phyloP scores from a whole-genome alignment of 2,888 invertebrate species.

The Polydrusus tereticollis region DNA sequence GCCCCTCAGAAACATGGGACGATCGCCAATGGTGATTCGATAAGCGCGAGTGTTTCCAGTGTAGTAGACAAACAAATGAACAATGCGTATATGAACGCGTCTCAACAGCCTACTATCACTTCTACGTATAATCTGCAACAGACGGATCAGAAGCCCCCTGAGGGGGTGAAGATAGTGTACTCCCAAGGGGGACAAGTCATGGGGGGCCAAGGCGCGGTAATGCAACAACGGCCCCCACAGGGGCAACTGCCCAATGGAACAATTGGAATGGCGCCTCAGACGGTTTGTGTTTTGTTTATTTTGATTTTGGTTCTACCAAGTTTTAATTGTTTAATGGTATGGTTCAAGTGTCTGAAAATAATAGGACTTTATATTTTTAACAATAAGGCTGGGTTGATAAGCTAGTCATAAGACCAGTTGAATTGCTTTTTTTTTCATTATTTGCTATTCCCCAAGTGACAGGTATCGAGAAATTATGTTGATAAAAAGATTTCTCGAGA shows the following conservation, averaged over 20 bases:
- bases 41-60: constrained; percentile 60
- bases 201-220: constrained; percentile 66
- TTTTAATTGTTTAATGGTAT: not conserved
- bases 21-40: constrained; percentile 73
- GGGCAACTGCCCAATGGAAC: constrained; percentile 73
- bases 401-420: not conserved
- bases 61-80: constrained; percentile 59
- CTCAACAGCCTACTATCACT: constrained; percentile 58
- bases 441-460: not conserved
- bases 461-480: not conserved
- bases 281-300: constrained; percentile 68
- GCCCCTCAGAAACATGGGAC: constrained; percentile 74
- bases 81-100: constrained; percentile 61
- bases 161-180: constrained; percentile 61
- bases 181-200: constrained; percentile 68
- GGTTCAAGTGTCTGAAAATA: not conserved
- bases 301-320: constrained; percentile 15
- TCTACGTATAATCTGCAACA: constrained; percentile 58
- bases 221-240: constrained; percentile 71
- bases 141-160: constrained; percentile 58
- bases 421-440: not conserved
- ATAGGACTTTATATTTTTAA: not conserved
- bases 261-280: constrained; percentile 71
- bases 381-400: not conserved
- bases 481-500: not conserved